Percentiles rank a stretch among this genome's conserved stretches.
Evolutionary conservation across 2,888 invertebrate species (phyloP).

Genomic region (Protophormia terraenovae): DNA sequence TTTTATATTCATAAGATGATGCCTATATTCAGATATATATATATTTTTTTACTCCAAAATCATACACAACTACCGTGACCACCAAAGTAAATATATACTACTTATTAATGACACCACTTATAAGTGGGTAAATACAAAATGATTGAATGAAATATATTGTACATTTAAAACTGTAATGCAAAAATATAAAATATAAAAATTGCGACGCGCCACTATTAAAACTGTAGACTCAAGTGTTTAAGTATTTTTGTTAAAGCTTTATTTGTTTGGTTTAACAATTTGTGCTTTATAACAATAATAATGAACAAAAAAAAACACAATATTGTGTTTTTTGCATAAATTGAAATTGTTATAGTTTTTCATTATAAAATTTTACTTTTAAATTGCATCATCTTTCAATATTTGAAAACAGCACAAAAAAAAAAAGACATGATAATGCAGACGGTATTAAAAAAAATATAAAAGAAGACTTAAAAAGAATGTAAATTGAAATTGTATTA

Average conservation of each 20-base stretch:
- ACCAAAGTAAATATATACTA: neutral
- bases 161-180: neutral
- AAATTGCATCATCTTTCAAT: constrained; percentile 59
- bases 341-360: constrained; percentile 10
- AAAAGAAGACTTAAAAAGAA: neutral
- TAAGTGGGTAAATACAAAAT: neutral
- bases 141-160: neutral
- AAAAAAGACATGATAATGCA: constrained; percentile 19
- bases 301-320: neutral
- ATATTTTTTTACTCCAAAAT: neutral
- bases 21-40: neutral
- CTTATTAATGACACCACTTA: neutral
- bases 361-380: constrained; percentile 46
- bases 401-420: neutral
- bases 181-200: neutral
- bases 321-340: constrained; percentile 13
- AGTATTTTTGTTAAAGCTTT: neutral
- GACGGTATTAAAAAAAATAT: constrained; percentile 17
- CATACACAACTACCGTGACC: constrained; percentile 15
- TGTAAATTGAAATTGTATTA: neutral
- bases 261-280: constrained; percentile 13
- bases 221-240: constrained; percentile 16
- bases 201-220: constrained; percentile 13
- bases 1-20: constrained; percentile 2
- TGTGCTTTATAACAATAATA: neutral